A percentile compares a stretch with the other conserved stretches of the same genome.
Evolutionary conservation across 35 echinoderm and acorn worm species (phyloP).

Genomic region (Acanthaster planci): DNA sequence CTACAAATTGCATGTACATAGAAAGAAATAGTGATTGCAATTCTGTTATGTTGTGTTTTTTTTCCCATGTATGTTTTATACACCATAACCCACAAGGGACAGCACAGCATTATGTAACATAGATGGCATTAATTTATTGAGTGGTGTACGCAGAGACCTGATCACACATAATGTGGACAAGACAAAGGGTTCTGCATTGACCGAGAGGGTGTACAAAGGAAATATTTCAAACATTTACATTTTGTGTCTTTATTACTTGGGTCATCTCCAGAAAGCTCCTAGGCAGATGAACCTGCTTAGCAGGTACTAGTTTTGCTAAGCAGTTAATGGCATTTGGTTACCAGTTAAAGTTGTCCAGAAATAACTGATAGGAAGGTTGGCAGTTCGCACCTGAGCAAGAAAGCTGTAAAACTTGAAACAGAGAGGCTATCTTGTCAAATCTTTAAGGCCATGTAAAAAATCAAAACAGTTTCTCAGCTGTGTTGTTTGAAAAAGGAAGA

Average conservation of each 20-base stretch:
- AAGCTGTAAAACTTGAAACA: too few relatives aligned
- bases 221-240: neutral
- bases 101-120: slow-evolving; percentile 12
- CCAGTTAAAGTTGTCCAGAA: neutral
- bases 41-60: neutral
- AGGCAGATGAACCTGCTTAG: neutral
- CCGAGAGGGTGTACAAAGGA: neutral
- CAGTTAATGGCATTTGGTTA: neutral
- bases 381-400: too few relatives aligned
- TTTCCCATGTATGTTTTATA: slow-evolving; percentile 3
- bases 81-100: neutral
- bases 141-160: neutral
- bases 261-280: neutral
- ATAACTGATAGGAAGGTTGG: too few relatives aligned
- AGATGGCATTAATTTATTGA: slow-evolving; percentile 19
- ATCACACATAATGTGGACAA: neutral
- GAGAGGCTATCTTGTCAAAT: too few relatives aligned
- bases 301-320: neutral
- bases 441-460: too few relatives aligned
- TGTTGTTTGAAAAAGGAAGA: too few relatives aligned
- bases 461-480: too few relatives aligned
- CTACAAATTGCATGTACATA: slow-evolving; percentile 2
- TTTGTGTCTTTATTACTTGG: neutral
- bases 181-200: slow-evolving; percentile 9
- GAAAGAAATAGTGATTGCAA: slow-evolving; percentile 10